Evolutionary conservation across 2,113 vertebrate species (phyloP).

Genomic region (Butastur rufipennis): DNA sequence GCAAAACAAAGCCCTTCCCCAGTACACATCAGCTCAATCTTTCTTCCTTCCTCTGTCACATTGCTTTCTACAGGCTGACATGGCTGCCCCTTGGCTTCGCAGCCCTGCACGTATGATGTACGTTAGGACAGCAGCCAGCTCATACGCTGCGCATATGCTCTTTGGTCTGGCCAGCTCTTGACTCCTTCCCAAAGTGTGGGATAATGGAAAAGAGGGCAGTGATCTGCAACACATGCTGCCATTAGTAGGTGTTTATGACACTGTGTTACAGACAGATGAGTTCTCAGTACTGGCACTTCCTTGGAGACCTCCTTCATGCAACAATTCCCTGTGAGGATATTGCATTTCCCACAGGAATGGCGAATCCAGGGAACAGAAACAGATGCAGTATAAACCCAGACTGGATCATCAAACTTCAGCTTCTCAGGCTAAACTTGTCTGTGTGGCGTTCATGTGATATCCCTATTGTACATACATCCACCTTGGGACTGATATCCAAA

Average conservation of each 20-base stretch:
- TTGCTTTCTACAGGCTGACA: neutral
- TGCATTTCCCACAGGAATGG: neutral
- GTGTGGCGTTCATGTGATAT: neutral
- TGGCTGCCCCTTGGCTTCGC: neutral
- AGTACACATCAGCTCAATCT: neutral
- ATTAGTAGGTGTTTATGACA: neutral
- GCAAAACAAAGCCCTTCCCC: neutral
- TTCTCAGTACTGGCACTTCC: neutral
- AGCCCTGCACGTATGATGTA: neutral
- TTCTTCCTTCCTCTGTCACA: neutral
- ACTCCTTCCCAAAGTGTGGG: neutral
- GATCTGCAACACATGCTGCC: conserved; percentile 3
- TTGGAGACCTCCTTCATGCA: neutral
- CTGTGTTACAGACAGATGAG: neutral
- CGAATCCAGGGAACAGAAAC: neutral
- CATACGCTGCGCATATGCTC: neutral
- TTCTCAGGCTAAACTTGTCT: neutral
- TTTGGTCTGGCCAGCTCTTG: neutral
- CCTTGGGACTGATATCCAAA: neutral
- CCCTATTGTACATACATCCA: neutral
- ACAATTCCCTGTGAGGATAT: neutral
- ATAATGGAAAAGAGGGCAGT: neutral
- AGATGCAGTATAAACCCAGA: neutral
- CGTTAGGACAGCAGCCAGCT: neutral
- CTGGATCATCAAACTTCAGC: neutral